Evolutionary conservation across 2,797 vertebrate species (phyloP).

Genomic region (Pelochelys cantorii): DNA sequence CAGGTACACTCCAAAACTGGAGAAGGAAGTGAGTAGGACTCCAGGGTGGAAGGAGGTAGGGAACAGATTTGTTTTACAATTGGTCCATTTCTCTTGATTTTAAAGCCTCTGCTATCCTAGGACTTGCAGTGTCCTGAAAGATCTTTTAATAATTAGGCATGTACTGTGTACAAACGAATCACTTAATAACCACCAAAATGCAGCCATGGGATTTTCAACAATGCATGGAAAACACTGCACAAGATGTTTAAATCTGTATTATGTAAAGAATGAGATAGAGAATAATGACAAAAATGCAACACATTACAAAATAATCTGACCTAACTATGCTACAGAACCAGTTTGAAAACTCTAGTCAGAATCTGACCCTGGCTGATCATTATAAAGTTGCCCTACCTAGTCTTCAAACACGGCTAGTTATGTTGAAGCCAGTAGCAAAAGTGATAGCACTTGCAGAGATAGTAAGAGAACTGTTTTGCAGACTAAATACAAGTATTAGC

Average conservation of each 20-base stretch:
- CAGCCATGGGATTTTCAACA: neutral
- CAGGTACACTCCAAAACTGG: neutral
- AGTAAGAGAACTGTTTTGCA: slow-evolving; percentile 17
- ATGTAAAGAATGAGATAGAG: neutral
- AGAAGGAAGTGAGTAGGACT: neutral
- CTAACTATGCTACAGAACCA: neutral
- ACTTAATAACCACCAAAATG: neutral
- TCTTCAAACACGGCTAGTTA: slow-evolving; percentile 25
- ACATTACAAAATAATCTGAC: neutral
- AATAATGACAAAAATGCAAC: neutral
- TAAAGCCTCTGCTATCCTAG: neutral
- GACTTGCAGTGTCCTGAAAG: neutral
- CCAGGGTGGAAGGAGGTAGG: neutral
- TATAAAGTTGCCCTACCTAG: neutral
- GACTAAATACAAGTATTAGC: slow-evolving; percentile 24
- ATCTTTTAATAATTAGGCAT: neutral
- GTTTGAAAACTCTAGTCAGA: neutral
- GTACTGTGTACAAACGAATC: neutral
- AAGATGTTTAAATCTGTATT: neutral
- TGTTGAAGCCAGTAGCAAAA: slow-evolving; percentile 12
- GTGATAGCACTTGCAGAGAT: slow-evolving; percentile 34
- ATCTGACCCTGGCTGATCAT: neutral
- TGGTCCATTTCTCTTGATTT: neutral
- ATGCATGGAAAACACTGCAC: neutral
- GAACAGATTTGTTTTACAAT: neutral